Conservation (phyloP, 2,888 invertebrate species). For the Pherbina coryleti region DNA sequence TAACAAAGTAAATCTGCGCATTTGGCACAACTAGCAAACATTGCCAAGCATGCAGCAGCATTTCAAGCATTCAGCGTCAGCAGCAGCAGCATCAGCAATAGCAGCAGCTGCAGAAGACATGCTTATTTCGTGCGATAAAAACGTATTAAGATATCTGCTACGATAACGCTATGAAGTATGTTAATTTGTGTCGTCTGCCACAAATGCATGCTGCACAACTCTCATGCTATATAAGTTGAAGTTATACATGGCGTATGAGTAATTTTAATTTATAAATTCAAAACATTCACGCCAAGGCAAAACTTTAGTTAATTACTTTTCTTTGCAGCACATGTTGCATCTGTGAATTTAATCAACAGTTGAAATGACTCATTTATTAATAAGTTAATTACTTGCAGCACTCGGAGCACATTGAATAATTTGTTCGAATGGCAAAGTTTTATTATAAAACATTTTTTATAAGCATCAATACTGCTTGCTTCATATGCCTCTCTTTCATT, state of each 20-base stretch:
- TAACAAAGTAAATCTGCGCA: conserved; percentile 6
- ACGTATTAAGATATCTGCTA: not conserved
- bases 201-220: not conserved
- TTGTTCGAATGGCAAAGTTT: too few species aligned
- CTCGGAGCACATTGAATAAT: too few species aligned
- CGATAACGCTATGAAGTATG: conserved; percentile 6
- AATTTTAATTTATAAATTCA: conserved; percentile 46
- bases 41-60: not conserved
- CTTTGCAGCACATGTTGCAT: not conserved
- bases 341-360: too few species aligned
- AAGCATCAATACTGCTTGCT: too few species aligned
- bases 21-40: not conserved
- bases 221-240: too few species aligned
- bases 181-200: not conserved
- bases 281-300: not conserved
- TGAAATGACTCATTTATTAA: too few species aligned
- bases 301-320: conserved; percentile 21
- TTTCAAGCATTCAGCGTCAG: not conserved
- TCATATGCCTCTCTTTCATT: too few species aligned
- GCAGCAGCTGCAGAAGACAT: not conserved
- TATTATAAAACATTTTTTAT: too few species aligned
- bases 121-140: conserved; percentile 15
- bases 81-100: not conserved
- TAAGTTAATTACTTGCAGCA: too few species aligned
- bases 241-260: conserved; percentile 42